Evolutionary conservation across 2,888 invertebrate genomes (phyloP), one percentile per base, ranked within the genome.

Genomic region (Chymomyza caudatula): DNA sequence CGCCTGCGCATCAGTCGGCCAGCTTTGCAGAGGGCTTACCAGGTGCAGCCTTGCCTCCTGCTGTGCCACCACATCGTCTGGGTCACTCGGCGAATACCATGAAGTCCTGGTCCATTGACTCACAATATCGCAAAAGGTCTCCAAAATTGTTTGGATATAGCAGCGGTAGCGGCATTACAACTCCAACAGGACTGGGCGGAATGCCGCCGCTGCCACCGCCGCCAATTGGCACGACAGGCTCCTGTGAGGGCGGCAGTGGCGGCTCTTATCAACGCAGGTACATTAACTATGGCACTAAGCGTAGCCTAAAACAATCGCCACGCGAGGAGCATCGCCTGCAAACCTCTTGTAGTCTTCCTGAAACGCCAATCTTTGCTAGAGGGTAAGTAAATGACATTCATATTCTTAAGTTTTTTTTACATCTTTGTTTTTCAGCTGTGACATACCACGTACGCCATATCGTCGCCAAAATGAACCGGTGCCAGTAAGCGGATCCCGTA

Each of bases 101-200:
- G 69, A 96, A 96, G 89, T 96, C 96, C 74, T 93, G 96, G 84
- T 96, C 96, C 5, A 96, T 96, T 94, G 96, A 96, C 88, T 95
- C 95, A 2, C 94, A 94, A 73, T 95, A 94, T 87, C 94, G 93
- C 72, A 93, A 93, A 86, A 92, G 92, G 77, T 92, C 93, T 73
- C 88, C 87, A 67, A 92, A 89, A 90, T 91, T 78, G 91, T 93
- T 85, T 91, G 92, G 90, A 89, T 92, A 88, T 88, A 91, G 90
- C 91, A 93, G 78, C 60, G 85, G 87, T 57, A 87, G 88, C 25
- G 88, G 87, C 47, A 88, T 88, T 6, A 87, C 89, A 23, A 87
- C 88, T 8, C 87, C 88, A 49, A 86, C 87, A 15, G 86, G 88
- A 15, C 63, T 85, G 5, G 83, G 85, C 1, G 75, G 67, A 5